Evolutionary conservation across 2,888 invertebrate genomes (phyloP), one percentile per base, ranked within the genome.

Genomic region (Conus canariensis): DNA sequence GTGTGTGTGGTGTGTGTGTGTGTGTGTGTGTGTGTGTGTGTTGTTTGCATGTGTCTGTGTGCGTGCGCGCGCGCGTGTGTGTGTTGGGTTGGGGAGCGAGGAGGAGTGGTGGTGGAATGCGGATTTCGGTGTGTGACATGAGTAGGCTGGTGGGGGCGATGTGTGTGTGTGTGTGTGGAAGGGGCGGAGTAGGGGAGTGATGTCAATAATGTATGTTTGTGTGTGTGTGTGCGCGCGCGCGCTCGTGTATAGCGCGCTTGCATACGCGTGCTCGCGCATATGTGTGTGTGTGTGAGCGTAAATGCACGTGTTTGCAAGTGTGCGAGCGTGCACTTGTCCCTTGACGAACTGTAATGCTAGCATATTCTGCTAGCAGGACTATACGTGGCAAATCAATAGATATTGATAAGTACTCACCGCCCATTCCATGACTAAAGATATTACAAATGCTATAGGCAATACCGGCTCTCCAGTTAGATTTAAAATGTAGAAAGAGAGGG

Each of bases 211-310:
- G 80, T 19, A 16, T 30, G 80, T 80, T 16, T 80, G 80, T 80
- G 80, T 30, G 30, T 30, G 30, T 3, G 25, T 12, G 30, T 30
- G 80, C 8, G 30, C 0, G 10, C 0, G 45, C 30, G 45, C 16
- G 30, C 30, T 8, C 30, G 45, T 80, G 80, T 80, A 8, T 80
- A 8, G 80, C 45, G 45, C 4, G 45, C 45, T 45, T 80, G 80
- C 8, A 6, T 30, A 30, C 30, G 80, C 30, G 80, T 45, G 80
- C 9, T 25, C 19, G 80, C 5, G 80, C 19, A 19, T 30, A 6
- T 80, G 80, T 30, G 80, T 77, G 77, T 77, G 77, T 77, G 77
- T 80, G 80, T 80, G 80, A 14, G 80, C 30, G 80, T 80, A 30
- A 30, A 30, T 80, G 80, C 30, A 30, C 19, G 80, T 80, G 80